Base-by-base conservation (phyloP, 2,888 invertebrate genomes). In the Auanema sp. region DNA sequence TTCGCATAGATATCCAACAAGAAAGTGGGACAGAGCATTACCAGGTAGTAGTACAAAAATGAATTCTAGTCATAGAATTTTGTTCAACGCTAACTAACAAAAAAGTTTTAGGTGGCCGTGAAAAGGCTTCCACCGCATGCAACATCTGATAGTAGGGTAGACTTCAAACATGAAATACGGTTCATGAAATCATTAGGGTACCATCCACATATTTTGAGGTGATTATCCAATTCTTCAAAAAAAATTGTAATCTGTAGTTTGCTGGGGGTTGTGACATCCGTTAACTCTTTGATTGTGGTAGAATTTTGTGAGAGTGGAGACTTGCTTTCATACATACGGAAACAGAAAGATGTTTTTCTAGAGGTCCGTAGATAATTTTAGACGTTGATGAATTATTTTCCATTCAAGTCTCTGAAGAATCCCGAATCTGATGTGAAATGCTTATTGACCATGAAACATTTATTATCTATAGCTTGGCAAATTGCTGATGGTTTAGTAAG, bases 131-230 rank as follows among this genome's bases (percentile, higher is more conserved):
- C 76, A 16, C 60, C 70, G 14, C 78, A 79, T 54, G 78, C 79
- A 0, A 67, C 72, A 23, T 72, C 76, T 6, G 66, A 70, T 25
- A 69, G 69, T 44, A 61, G 71, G 51, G 40, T 60, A 4, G 79
- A 79, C 43, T 76, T 79, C 57, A 62, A 72, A 33, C 72, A 75
- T 50, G 79, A 79, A 56, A 79, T 79, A 23, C 64, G 70, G 4
- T 79, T 79, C 55, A 79, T 79, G 79, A 79, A 79, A 53, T 51
- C 64, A 1, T 59, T 79, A 10, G 79, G 78, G 14, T 72, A 75
- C 44, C 78, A 78, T 61, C 68, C 73, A 0, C 77, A 78, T 58
- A 66, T 78, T 8, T 57, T 76, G 5, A 65, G 62, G 66, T 66
- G 10, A 18, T n/a, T n/a, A n/a, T n/a, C n/a, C n/a, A n/a, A n/a